phyloP scores from a whole-genome alignment of 1,140 invertebrate genomes.

The Mamestra configurata region DNA sequence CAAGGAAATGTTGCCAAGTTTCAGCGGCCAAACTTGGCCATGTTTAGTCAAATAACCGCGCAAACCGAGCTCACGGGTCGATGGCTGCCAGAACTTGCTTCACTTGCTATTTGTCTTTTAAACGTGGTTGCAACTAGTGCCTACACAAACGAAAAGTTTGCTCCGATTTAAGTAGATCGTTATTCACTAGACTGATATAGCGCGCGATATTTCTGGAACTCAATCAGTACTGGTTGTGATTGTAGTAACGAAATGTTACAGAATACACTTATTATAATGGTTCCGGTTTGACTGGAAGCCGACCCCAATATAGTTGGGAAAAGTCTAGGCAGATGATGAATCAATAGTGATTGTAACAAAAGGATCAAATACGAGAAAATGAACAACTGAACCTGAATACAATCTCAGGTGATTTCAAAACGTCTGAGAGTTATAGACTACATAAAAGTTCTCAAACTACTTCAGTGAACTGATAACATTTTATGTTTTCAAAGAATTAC shows the following conservation, averaged over 20 bases:
- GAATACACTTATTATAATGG: not conserved
- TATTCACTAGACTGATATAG: not conserved
- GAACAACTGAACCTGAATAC: slow-evolving; percentile 3
- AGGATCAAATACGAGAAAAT: not conserved
- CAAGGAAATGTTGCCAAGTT: slow-evolving; percentile 42
- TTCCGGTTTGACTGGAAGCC: too few relatives aligned
- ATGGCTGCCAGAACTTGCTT: slow-evolving; percentile 41
- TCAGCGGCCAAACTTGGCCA: slow-evolving; percentile 46
- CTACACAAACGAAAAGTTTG: slow-evolving; percentile 20
- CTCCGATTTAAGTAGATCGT: not conserved
- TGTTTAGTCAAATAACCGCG: slow-evolving; percentile 55
- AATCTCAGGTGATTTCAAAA: slow-evolving; percentile 35
- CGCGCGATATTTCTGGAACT: too few relatives aligned
- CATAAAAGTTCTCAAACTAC: slow-evolving; percentile 46
- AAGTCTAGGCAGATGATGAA: too few relatives aligned
- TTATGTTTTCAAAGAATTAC: slow-evolving; percentile 61
- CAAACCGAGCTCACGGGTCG: slow-evolving; percentile 45
- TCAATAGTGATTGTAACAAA: too few relatives aligned
- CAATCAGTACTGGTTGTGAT: too few relatives aligned
- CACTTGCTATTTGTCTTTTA: slow-evolving; percentile 50
- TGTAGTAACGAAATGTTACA: not conserved
- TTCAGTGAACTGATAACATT: slow-evolving; percentile 47
- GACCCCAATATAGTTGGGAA: too few relatives aligned
- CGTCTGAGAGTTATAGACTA: slow-evolving; percentile 30
- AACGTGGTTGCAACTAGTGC: slow-evolving; percentile 30